A percentile compares a stretch with the other conserved stretches of the same genome.
phyloP scores from a whole-genome alignment of 2,888 invertebrate species.

The Apodemia duryi region DNA sequence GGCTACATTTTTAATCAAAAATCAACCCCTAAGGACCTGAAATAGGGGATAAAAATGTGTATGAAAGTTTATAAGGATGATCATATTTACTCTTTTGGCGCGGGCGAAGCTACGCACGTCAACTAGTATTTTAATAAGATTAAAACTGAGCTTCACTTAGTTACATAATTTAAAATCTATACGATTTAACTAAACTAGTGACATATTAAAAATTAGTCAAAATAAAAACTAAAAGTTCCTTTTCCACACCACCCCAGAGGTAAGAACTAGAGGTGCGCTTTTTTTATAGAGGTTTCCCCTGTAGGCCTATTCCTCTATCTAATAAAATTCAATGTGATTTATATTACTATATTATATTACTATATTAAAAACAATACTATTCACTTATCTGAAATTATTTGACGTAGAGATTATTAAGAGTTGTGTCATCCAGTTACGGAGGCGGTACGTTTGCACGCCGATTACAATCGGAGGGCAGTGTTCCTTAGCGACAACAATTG shows the following conservation, averaged over 20 bases:
- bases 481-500: slow-evolving; percentile 45
- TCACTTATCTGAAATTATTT: neutral
- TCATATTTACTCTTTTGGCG: no score
- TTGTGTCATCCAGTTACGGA: slow-evolving; percentile 71
- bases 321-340: slow-evolving; percentile 13
- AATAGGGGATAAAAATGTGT: no score
- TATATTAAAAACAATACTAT: slow-evolving; percentile 9
- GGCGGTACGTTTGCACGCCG: slow-evolving; percentile 65
- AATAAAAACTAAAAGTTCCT: slow-evolving; percentile 41
- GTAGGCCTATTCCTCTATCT: slow-evolving; percentile 70
- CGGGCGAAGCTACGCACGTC: no score
- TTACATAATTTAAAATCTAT: no score
- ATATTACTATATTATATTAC: neutral
- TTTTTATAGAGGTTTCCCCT: slow-evolving; percentile 77
- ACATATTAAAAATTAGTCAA: no score
- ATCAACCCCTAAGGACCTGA: no score
- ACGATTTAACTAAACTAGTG: no score
- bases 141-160: no score
- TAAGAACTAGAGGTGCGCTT: slow-evolving; percentile 71
- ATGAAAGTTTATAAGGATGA: no score
- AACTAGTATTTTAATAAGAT: no score
- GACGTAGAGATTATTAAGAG: slow-evolving; percentile 55
- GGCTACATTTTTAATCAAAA: no score
- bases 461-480: slow-evolving; percentile 57
- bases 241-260: slow-evolving; percentile 76